Percentiles rank a stretch among this genome's conserved stretches.
These are phyloP conservation scores for Arothron firmamentum DNA, from an alignment of 2,113 vertebrate genomes.

Conservation along the genomic window DNA sequence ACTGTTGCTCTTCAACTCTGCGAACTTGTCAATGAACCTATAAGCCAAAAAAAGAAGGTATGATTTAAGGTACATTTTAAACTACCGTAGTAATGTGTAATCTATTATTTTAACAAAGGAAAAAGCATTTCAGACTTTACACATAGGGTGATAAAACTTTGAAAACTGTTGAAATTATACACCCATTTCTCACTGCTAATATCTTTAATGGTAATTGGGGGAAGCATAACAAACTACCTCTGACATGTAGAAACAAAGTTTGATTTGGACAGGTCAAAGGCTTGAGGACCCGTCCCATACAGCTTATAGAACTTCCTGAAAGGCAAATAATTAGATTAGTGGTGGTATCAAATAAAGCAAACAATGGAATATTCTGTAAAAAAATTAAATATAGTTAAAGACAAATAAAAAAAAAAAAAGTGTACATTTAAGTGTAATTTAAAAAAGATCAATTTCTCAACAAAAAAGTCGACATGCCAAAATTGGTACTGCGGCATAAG, in stretches of 20 bases:
- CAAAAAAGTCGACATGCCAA: too few relatives aligned
- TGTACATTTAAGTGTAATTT: too few relatives aligned
- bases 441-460: too few relatives aligned
- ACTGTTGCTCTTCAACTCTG: conserved; percentile 74
- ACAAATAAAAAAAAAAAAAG: too few relatives aligned
- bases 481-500: too few relatives aligned
- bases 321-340: conserved; percentile 6
- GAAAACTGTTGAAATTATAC: background rate
- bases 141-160: background rate
- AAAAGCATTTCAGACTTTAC: background rate
- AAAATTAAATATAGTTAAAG: too few relatives aligned
- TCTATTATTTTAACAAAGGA: background rate
- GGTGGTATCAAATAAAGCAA: background rate
- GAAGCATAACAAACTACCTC: conserved; percentile 65
- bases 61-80: background rate
- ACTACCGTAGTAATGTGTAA: background rate
- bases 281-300: conserved; percentile 76
- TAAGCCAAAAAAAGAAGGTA: background rate
- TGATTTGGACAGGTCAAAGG: conserved; percentile 76
- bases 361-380: background rate
- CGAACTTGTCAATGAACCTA: conserved; percentile 89
- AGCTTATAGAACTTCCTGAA: conserved; percentile 82
- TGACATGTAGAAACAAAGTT: conserved; percentile 84
- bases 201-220: background rate
- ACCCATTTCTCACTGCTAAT: background rate